Conservation (phyloP, 2,113 vertebrate genomes). For the Macquaria australasica region DNA sequence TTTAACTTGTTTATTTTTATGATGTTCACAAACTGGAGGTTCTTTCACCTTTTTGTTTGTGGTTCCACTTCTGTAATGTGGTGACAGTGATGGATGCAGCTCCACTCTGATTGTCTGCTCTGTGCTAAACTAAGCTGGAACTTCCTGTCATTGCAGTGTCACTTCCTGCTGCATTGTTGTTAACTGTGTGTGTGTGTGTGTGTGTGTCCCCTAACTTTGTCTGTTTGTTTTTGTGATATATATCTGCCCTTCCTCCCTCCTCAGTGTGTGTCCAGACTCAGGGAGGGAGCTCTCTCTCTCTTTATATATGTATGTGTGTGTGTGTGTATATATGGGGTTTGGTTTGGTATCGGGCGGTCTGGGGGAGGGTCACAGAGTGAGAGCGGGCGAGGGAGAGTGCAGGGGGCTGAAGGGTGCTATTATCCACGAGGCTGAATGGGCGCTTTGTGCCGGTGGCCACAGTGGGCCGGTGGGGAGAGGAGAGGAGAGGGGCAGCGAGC, state of each 20-base stretch:
- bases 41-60: too few relatives aligned
- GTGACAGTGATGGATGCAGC: conserved; percentile 34
- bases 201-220: conserved; percentile 36
- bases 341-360: conserved; percentile 34
- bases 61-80: neutral
- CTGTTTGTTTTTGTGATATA: conserved; percentile 68
- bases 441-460: conserved; percentile 72
- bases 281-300: neutral
- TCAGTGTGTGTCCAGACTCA: conserved; percentile 7
- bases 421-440: conserved; percentile 80
- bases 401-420: conserved; percentile 79
- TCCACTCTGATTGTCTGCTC: conserved; percentile 17
- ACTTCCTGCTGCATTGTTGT: conserved; percentile 69
- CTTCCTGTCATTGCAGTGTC: conserved; percentile 70
- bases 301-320: conserved; percentile 5
- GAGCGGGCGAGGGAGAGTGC: conserved; percentile 28
- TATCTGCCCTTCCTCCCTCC: conserved; percentile 8
- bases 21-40: too few relatives aligned
- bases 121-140: conserved; percentile 40
- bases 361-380: conserved; percentile 54
- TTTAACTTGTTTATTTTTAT: too few relatives aligned
- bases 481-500: conserved; percentile 47
- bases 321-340: conserved; percentile 12
- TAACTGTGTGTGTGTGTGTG: conserved; percentile 18
- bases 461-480: conserved; percentile 30